Percentiles rank a stretch among this genome's conserved stretches.
These are phyloP conservation scores for human DNA, from an alignment of 2,113 vertebrate species.

Conservation along the genomic window GRCh38 chr6:87745001-87745500, in stretches of 20 bases:
- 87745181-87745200: slow-evolving; percentile 8
- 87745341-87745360: too few relatives aligned
- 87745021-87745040: not conserved
- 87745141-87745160: not conserved
- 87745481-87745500: too few relatives aligned
- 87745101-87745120: not conserved
- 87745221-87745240: not conserved
- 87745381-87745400: too few relatives aligned
- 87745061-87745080: not conserved
- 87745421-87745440: too few relatives aligned
- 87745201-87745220: not conserved
- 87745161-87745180: not conserved
- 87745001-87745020: not conserved
- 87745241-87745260: not conserved
- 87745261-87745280: not conserved
- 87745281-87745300: too few relatives aligned
- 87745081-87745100: not conserved
- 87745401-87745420: too few relatives aligned
- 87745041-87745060: not conserved
- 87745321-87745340: too few relatives aligned
- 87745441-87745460: too few relatives aligned
- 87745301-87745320: too few relatives aligned
- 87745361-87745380: too few relatives aligned
- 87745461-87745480: too few relatives aligned
- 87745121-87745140: not conserved